These are phyloP conservation scores for Flexamia atlantica DNA, from an alignment of 2,888 invertebrate genomes.

Conservation along the genomic window DNA sequence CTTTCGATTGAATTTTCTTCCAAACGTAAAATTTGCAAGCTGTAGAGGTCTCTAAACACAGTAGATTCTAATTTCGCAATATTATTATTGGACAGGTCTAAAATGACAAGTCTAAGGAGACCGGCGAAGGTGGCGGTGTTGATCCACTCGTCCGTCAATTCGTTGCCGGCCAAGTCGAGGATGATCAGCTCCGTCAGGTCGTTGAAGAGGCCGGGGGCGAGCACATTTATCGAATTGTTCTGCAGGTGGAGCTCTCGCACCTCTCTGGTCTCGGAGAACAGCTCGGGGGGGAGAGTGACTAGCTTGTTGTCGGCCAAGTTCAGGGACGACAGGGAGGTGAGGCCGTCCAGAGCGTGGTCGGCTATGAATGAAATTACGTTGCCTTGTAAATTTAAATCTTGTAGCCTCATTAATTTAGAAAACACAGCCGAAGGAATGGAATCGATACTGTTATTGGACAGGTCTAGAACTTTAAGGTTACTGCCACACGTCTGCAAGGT, in stretches of 20 bases:
- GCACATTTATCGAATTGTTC: constrained; percentile 89
- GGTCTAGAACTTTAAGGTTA: constrained; percentile 83
- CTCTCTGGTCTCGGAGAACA: constrained; percentile 88
- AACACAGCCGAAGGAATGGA: constrained; percentile 85
- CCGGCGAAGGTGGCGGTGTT: constrained; percentile 89
- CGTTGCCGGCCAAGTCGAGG: constrained; percentile 87
- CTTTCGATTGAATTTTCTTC: constrained; percentile 88
- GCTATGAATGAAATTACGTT: constrained; percentile 87
- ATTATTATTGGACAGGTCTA: constrained; percentile 87
- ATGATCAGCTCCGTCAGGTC: constrained; percentile 86
- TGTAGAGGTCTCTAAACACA: constrained; percentile 87
- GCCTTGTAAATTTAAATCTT: constrained; percentile 86
- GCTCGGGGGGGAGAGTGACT: constrained; percentile 87
- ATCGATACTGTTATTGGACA: constrained; percentile 88
- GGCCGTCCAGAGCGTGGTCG: constrained; percentile 87
- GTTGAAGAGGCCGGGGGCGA: constrained; percentile 88
- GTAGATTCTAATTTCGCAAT: constrained; percentile 86
- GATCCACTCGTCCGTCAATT: constrained; percentile 89
- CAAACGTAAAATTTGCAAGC: constrained; percentile 87
- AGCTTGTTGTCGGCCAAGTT: constrained; percentile 90
- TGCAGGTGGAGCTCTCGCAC: constrained; percentile 89
- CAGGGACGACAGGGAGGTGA: constrained; percentile 84
- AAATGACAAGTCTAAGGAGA: constrained; percentile 85
- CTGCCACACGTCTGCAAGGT: constrained; percentile 83
- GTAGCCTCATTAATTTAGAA: constrained; percentile 83